A percentile compares a stretch with the other conserved stretches of the same genome.
Evolutionary conservation across 1,140 invertebrate species (phyloP).

Genomic region (Macrosteles quadrilineatus): DNA sequence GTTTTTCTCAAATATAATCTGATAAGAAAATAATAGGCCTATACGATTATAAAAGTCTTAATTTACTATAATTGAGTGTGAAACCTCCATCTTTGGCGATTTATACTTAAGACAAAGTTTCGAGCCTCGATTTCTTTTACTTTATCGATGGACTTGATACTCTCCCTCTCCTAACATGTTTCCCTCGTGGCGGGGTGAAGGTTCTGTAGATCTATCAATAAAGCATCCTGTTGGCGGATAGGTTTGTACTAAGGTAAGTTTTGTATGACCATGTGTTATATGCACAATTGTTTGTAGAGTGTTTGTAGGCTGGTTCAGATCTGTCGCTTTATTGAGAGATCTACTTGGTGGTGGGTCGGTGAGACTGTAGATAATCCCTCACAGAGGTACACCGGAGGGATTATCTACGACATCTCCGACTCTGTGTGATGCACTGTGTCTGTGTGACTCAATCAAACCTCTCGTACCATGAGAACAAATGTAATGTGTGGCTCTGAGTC

Average conservation of each 20-base stretch:
- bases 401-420: no score
- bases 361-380: no score
- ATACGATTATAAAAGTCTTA: no score
- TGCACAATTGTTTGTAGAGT: constrained; percentile 17
- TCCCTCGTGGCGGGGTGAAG: background rate
- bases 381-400: no score
- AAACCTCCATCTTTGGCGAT: constrained; percentile 10
- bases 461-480: no score
- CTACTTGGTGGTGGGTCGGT: constrained; percentile 19
- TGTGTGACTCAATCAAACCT: no score
- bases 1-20: no score
- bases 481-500: no score
- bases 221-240: constrained; percentile 9
- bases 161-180: background rate
- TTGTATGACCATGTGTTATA: constrained; percentile 5
- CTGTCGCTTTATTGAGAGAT: constrained; percentile 25
- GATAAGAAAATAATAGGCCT: no score
- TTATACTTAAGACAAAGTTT: constrained; percentile 23
- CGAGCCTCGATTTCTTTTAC: constrained; percentile 10
- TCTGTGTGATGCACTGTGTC: no score
- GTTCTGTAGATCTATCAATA: constrained; percentile 20
- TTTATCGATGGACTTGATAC: background rate
- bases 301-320: constrained; percentile 22
- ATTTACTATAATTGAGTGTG: no score
- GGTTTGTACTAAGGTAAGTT: constrained; percentile 27